Evolutionary conservation across 2,888 invertebrate genomes (phyloP).

Genomic region (Fragum whitleyi): DNA sequence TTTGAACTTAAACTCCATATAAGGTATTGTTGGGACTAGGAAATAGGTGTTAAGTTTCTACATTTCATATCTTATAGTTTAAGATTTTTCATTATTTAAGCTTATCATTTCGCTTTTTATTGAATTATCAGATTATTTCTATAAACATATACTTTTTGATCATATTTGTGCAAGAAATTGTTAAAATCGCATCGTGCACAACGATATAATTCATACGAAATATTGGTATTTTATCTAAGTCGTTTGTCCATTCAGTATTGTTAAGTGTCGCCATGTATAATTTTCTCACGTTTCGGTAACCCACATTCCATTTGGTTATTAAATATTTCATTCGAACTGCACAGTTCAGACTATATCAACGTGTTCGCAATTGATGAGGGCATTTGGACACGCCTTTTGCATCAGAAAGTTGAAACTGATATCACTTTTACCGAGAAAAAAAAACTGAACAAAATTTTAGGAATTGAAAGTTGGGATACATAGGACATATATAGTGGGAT

Average conservation of each 20-base stretch:
- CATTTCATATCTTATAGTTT: too few species aligned
- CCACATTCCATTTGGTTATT: constrained; percentile 21
- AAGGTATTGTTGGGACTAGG: neutral
- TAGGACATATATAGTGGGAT: neutral
- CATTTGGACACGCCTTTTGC: neutral
- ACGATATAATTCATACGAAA: too few species aligned
- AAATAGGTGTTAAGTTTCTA: neutral
- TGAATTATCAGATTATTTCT: too few species aligned
- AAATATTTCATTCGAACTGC: constrained; percentile 22
- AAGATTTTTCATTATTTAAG: too few species aligned
- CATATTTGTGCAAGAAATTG: too few species aligned
- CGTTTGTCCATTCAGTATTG: neutral
- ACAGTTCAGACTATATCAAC: neutral
- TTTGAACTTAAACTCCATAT: neutral
- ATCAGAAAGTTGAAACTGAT: neutral
- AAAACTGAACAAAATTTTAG: neutral
- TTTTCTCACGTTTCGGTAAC: constrained; percentile 6
- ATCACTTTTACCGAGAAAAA: too few species aligned
- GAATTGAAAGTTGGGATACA: neutral
- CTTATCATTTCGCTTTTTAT: too few species aligned
- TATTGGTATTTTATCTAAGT: neutral
- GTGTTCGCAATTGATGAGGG: neutral
- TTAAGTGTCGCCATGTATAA: constrained; percentile 7
- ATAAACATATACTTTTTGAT: too few species aligned
- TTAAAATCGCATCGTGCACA: too few species aligned